These are phyloP conservation scores for Caradrina kadenii DNA, from an alignment of 2,888 invertebrate species.

Conservation along the genomic window DNA sequence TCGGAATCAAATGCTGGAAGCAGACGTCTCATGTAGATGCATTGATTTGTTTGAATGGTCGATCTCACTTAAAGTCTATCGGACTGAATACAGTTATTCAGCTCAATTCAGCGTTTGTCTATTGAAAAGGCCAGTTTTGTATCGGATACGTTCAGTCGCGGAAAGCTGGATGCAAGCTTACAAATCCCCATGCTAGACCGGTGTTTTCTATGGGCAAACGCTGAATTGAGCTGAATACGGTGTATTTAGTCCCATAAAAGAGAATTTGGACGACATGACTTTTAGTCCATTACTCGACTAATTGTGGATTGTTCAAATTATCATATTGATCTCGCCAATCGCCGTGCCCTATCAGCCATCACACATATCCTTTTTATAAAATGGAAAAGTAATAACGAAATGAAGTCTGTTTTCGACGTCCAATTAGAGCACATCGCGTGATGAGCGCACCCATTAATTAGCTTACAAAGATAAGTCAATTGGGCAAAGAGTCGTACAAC, in stretches of 20 bases:
- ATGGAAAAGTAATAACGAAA: constrained; percentile 74
- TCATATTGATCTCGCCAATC: constrained; percentile 38
- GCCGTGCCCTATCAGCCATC: constrained; percentile 52
- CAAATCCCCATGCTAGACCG: no score
- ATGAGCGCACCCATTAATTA: constrained; percentile 85
- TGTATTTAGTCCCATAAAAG: background rate
- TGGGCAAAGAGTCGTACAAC: constrained; percentile 79
- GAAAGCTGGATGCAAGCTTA: no score
- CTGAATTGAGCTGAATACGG: no score
- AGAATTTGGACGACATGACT: background rate
- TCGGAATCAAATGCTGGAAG: background rate
- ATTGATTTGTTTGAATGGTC: background rate
- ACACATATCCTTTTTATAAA: constrained; percentile 60
- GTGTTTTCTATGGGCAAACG: no score
- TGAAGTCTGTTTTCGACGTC: constrained; percentile 74
- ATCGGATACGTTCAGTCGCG: no score
- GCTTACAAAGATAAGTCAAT: constrained; percentile 88
- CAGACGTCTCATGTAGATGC: background rate
- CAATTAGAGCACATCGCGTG: constrained; percentile 86
- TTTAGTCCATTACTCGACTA: constrained; percentile 6
- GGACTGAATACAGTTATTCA: no score
- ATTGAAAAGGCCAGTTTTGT: no score
- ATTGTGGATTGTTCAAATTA: constrained; percentile 25
- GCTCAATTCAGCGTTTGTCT: no score
- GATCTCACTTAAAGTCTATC: background rate